Percentiles rank a stretch among this genome's conserved stretches.
Evolutionary conservation across 2,113 vertebrate genomes (phyloP).

Genomic region (Tyrannus savana): DNA sequence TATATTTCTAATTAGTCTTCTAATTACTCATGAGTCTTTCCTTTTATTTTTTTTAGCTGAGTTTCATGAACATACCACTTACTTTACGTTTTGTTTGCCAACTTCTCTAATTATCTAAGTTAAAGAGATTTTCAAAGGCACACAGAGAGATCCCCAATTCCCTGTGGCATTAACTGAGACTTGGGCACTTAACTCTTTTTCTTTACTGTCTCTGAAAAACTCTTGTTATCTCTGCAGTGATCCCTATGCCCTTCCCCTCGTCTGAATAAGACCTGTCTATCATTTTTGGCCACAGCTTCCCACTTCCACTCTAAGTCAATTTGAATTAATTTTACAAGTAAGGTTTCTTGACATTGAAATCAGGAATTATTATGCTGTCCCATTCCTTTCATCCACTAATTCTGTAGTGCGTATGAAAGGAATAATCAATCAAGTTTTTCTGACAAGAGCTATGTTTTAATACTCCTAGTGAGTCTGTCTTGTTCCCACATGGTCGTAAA

Average conservation of each 20-base stretch:
- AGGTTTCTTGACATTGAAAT: slow-evolving; percentile 9
- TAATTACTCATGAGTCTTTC: neutral
- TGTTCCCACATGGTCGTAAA: neutral
- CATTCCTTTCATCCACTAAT: neutral
- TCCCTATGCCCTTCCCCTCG: neutral
- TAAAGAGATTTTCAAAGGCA: neutral
- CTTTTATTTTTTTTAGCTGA: neutral
- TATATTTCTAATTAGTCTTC: neutral
- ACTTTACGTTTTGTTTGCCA: neutral
- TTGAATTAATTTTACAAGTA: slow-evolving; percentile 18
- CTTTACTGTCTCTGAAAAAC: neutral
- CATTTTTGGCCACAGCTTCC: neutral
- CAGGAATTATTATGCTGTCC: neutral
- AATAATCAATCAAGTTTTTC: slow-evolving; percentile 1
- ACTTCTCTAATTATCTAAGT: too few relatives aligned
- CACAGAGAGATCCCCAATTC: neutral
- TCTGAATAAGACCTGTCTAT: neutral
- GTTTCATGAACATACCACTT: neutral
- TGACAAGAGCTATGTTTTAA: slow-evolving; percentile 2
- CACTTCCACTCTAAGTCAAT: neutral
- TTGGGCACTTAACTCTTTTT: neutral
- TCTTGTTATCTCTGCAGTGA: neutral
- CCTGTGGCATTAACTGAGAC: neutral
- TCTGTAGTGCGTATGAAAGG: neutral
- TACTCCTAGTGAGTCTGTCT: neutral